A percentile compares a stretch with the other conserved stretches of the same genome.
Evolutionary conservation across 2,888 invertebrate genomes (phyloP).

Genomic region (Digitonthophagus gazella): DNA sequence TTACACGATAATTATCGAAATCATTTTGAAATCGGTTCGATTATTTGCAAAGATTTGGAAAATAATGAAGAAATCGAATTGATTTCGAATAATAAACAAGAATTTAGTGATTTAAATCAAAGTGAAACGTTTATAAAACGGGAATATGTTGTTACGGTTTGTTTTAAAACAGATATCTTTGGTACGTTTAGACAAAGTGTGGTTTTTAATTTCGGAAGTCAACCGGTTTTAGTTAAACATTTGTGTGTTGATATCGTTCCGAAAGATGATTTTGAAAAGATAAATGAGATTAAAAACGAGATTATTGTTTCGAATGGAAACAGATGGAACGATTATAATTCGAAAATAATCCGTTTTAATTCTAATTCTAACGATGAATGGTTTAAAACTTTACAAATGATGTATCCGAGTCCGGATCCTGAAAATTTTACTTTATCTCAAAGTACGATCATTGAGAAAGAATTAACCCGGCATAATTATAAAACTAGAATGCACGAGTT

Average conservation of each 20-base stretch:
- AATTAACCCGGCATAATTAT: conserved; percentile 68
- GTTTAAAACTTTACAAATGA: conserved; percentile 56
- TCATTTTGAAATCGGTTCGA: conserved; percentile 63
- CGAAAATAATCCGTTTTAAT: conserved; percentile 47
- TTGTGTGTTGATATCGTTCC: conserved; percentile 77
- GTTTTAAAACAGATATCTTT: conserved; percentile 69
- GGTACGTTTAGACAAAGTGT: conserved; percentile 77
- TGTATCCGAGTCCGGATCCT: conserved; percentile 66
- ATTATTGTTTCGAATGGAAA: conserved; percentile 62
- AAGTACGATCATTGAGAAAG: conserved; percentile 62
- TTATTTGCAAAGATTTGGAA: conserved; percentile 34
- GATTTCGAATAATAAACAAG: conserved; percentile 47
- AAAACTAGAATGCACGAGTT: conserved; percentile 72
- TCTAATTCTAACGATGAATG: conserved; percentile 49
- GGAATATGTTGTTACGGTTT: conserved; percentile 56
- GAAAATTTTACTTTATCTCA: conserved; percentile 67
- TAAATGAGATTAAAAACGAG: conserved; percentile 63
- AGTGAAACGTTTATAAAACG: background rate
- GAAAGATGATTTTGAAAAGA: conserved; percentile 62
- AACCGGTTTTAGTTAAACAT: conserved; percentile 64
- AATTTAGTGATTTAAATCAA: conserved; percentile 23
- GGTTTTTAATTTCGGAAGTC: conserved; percentile 70
- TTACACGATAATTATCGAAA: conserved; percentile 69
- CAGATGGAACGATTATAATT: conserved; percentile 56
- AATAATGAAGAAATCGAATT: conserved; percentile 38